Base-by-base conservation (phyloP, 1,140 invertebrate species). In the Drosophila bocqueti region DNA sequence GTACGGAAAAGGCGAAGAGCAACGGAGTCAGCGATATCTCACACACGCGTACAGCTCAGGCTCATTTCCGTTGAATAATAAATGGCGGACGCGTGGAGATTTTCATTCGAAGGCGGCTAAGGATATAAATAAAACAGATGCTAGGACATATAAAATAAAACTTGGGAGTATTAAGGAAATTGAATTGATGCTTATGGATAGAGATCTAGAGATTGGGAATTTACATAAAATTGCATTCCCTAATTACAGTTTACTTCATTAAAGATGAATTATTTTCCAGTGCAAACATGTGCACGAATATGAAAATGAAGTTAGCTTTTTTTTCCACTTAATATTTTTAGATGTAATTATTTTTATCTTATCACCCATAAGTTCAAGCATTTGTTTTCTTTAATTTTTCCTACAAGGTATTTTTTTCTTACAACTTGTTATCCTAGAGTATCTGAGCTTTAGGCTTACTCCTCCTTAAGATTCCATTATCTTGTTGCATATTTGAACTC, bases 31-130 rank as follows among this genome's bases (percentile, higher is more conserved):
- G 31, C 52, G 50, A 63, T 43, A 60, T 26, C 63, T 43, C 45
- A 34, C 49, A 76, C 45, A 42, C 49, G 24, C 40, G 26, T 40
- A 45, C n/a, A 61, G 66, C 75, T 43, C 65, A 50, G 42, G 36
- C 83, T 83, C 80, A 83, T 87, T 89, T 87, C 80, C 83, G 84
- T 71, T 72, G 55, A 74, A 87, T 83, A 87, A 83, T 87, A 83
- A 77, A 87, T 67, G 67, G 54, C 47, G 72, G 43, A 78, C 45
- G 60, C 54, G 55, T 55, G 65, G 46, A 63, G 73, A 67, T 61
- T 63, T 64, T 42, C 46, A 50, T 38, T 63, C 61, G 21, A 55
- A 49, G 45, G 46, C 60, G 50, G 57, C 38, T 68, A 74, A 74
- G 55, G 57, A 69, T 83, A 79, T 80, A 59, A 80, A 76, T 61